Evolutionary conservation across 1,140 invertebrate species (phyloP), one percentile per base, ranked within the genome.

Genomic region (Periplaneta americana): DNA sequence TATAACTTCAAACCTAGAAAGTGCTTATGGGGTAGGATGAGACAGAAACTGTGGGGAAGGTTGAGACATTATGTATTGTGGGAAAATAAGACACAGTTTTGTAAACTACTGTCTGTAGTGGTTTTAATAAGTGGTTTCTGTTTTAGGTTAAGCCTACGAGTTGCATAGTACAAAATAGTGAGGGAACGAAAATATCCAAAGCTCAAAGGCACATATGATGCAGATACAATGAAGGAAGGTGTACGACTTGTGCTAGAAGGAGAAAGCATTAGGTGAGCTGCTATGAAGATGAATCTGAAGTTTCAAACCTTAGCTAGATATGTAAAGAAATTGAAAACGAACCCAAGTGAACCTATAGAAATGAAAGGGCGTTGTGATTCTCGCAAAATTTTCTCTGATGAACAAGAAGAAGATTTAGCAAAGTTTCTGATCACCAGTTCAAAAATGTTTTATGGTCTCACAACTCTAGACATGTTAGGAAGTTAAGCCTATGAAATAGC

Each of bases 381-480:
- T 17, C 31, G 32, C 18, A 31, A 2, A 76, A 31, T 18, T 57
- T 57, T 57, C n/a, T 57, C 13, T 57, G 39, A 57, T 57, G 32
- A 80, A n/a, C 48, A 76, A 34, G 48, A 80, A 32, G 10, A 74
- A n/a, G n/a, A 33, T 66, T 74, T 80, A 15, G 77, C 31, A 35
- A 28, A 10, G 22, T 76, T 13, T 74, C 22, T 76, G 11, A 66
- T 80, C 13, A 74, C 75, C 22, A 22, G 39, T 28, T 57, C 79
- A n/a, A 80, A 74, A 80, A 74, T 80, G 79, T 80, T 57, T 34
- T 80, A 74, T 80, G 39, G 36, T 18, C 74, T 80, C 11, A 31
- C 36, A 28, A 80, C 33, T 10, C 17, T 76, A 28, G 39, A 80
- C 10, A 22, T 15, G n/a, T n/a, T 80, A 11, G 79, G 13, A 57